These are phyloP conservation scores for Microtus montanus DNA, from an alignment of 2,113 vertebrate species.

Conservation along the genomic window DNA sequence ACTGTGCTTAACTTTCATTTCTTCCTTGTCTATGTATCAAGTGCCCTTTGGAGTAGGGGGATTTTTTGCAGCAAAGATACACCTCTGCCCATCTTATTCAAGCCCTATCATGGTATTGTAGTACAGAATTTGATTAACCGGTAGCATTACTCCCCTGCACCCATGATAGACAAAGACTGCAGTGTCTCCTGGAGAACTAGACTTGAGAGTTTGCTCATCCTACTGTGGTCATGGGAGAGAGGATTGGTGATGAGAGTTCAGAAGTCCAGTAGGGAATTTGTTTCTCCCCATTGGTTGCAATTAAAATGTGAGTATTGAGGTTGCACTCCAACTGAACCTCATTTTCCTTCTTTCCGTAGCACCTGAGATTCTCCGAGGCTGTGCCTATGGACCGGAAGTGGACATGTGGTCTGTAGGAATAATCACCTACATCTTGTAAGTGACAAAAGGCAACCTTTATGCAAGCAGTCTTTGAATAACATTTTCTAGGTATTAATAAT, in stretches of 20 bases:
- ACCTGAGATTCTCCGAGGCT: conserved; percentile 91
- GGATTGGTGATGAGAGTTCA: not conserved
- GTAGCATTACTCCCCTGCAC: conserved; percentile 21
- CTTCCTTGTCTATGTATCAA: not conserved
- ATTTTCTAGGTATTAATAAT: not conserved
- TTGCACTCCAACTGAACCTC: not conserved
- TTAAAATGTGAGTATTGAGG: not conserved
- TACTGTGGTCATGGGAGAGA: not conserved
- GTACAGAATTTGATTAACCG: not conserved
- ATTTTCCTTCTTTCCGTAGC: conserved; percentile 82
- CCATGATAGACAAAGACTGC: not conserved
- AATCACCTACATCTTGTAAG: conserved; percentile 95
- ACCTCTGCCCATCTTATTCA: not conserved
- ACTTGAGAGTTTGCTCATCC: not conserved
- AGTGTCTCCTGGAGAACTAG: not conserved
- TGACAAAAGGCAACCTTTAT: conserved; percentile 60
- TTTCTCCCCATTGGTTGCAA: conserved; percentile 35
- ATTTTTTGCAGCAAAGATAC: not conserved
- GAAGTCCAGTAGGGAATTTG: not conserved
- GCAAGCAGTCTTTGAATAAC: not conserved
- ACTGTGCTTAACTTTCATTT: not conserved
- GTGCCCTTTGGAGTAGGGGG: conserved; percentile 1
- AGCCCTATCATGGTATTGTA: not conserved
- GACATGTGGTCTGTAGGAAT: conserved; percentile 95
- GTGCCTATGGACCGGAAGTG: conserved; percentile 93